Percentiles rank a stretch among this genome's conserved stretches.
Evolutionary conservation across 1,140 invertebrate genomes (phyloP).

Genomic region (Halyomorpha halys): DNA sequence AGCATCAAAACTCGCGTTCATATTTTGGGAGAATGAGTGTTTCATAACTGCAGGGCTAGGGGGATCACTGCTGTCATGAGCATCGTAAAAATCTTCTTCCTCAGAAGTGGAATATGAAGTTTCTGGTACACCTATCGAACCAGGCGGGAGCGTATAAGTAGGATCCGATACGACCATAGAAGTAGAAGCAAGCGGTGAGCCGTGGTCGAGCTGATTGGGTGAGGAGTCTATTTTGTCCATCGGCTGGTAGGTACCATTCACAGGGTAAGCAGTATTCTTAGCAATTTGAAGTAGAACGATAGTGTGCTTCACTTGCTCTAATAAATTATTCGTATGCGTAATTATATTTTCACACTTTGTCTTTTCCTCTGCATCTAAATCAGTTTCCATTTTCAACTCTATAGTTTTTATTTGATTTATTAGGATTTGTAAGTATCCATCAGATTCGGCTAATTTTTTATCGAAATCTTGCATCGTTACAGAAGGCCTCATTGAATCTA

Average conservation of each 20-base stretch:
- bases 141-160: not conserved
- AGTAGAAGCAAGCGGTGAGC: too few relatives aligned
- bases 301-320: slow-evolving; percentile 91
- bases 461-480: slow-evolving; percentile 72
- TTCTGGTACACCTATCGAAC: slow-evolving; percentile 52
- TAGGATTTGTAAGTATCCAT: slow-evolving; percentile 90
- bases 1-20: not conserved
- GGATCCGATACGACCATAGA: too few relatives aligned
- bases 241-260: slow-evolving; percentile 66
- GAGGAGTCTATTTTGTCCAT: slow-evolving; percentile 16
- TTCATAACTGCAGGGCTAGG: not conserved
- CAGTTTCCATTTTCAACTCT: slow-evolving; percentile 38
- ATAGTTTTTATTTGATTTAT: slow-evolving; percentile 77
- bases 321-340: slow-evolving; percentile 58
- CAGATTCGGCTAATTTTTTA: slow-evolving; percentile 84
- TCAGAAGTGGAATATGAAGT: slow-evolving; percentile 93
- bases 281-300: slow-evolving; percentile 95
- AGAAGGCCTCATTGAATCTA: slow-evolving; percentile 47
- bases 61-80: slow-evolving; percentile 50
- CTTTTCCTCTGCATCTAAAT: slow-evolving; percentile 39
- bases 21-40: not conserved
- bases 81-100: slow-evolving; percentile 93
- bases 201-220: too few relatives aligned
- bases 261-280: slow-evolving; percentile 85
- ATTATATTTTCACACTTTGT: slow-evolving; percentile 38